Base-by-base conservation (phyloP, 2,113 vertebrate genomes). In the Nestor notabilis region DNA sequence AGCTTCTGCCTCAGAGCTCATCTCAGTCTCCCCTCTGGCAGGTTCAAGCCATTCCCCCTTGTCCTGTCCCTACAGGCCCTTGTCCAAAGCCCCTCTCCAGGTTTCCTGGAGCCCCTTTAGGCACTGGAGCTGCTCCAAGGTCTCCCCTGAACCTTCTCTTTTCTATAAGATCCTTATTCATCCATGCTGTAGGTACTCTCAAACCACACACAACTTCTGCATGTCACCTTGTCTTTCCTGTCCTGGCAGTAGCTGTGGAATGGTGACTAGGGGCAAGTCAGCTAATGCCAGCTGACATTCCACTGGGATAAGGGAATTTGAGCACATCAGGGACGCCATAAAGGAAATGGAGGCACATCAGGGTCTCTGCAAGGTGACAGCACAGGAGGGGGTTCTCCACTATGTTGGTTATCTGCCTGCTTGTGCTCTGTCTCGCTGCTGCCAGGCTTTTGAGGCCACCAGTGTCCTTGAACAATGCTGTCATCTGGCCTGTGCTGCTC, bases 361-460 rank as follows among this genome's bases (percentile, higher is more conserved):
- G 19, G 33, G 21, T 43, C 27, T 41, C 27, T 0, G 2, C 0
- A 2, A 76, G 61, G 39, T 46, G 70, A 39, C 2, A 0, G 50
- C 52, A n/a, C 52, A 39, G 35, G 12, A 78, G 25, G 65, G 50
- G 3, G 43, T 44, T 90, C 31, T 55, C 64, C 17, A 5, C 24
- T 31, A 0, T 11, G 28, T 33, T 11, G 16, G 41, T 76, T 53
- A 37, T 13, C 31, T 14, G 3, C 53, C 35, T 20, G 19, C 35
- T 50, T 3, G 1, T 28, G 10, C 63, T 43, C 17, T 37, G 9
- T 35, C 35, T 41, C 5, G n/a, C 52, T 35, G 29, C 70, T 61
- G 5, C n/a, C 16, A 33, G 4, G n/a, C 13, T 69, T 56, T 65
- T n/a, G 23, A 46, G 33, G 55, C 41, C 28, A 29, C 24, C 46